Base-by-base conservation (phyloP, 2,888 invertebrate genomes). In the Metalampra italica region DNA sequence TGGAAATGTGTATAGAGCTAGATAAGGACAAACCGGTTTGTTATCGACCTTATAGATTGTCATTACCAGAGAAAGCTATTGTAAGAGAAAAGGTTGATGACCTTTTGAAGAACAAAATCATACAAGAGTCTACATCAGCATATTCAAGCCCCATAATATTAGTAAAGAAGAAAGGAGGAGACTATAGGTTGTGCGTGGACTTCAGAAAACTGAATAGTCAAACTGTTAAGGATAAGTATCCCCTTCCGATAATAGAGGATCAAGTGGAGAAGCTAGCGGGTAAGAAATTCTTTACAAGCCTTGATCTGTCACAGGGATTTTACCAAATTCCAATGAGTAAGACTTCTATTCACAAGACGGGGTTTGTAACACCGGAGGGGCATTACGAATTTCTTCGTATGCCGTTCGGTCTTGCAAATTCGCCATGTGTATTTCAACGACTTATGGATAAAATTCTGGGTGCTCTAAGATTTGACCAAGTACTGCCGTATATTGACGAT, bases 201-300 rank as follows among this genome's bases (percentile, higher is more conserved):
- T 50, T 39, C 42, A 12, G 50, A 5, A 15, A 14, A 1, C 29
- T 50, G 3, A 50, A 50, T 29, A 12, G 12, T 11, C 11, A 30
- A 1, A 50, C 50, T 0, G 40, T 50, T 1, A 50, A 50, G n/a
- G 45, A 50, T n/a, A 36, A 34, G 12, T 50, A 44, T 9, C 50
- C 44, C 4, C 32, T 50, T 14, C 50, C 46, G 7, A 14, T 42
- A 1, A 50, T 50, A 9, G 49, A 46, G 7, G 50, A 50, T 11
- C 43, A 46, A n/a, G 11, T 50, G 1, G 12, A 13, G 1, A 50
- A 45, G 14, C n/a, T 49, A 4, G 32, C n/a, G 0, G 40, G 40
- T 3, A 45, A 45, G 8, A 13, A 7, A 8, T 45, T 8, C 22
- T 49, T 44, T 13, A 44, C 40, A 9, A 40, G 29, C 11, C 12